Evolutionary conservation across 2,888 invertebrate species (phyloP), one percentile per base, ranked within the genome.

Genomic region (Chrysolina haemoptera): DNA sequence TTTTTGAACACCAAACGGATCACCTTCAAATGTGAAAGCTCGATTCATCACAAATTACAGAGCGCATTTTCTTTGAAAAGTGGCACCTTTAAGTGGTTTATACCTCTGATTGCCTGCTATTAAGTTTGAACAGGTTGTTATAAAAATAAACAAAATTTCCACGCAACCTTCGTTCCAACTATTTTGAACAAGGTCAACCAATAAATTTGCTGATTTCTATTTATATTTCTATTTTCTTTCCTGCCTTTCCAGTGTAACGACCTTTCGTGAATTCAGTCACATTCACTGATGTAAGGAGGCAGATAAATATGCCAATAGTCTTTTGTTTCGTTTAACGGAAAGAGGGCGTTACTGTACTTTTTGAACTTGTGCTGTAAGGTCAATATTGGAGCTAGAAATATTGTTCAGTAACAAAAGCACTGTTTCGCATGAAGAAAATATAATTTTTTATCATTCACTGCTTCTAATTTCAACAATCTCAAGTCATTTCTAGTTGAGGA

Each of bases 161-260:
- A 59, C 35, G 35, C 59, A 59, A 59, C 59, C 59, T 59, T 59
- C 59, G 59, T 59, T 35, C 22, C 35, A 59, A 59, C 59, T 59
- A 35, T 59, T 59, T 59, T 59, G 59, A 59, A 59, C 59, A 59
- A 59, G 59, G 59, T 59, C 59, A 59, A 59, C 59, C 59, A 22
- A 59, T 59, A 59, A 59, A 59, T 59, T 35, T 35, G 59, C 59
- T 59, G 59, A 35, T 35, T 22, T 59, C 59, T 59, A 59, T 59
- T 59, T 59, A 59, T 59, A 59, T 35, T 27, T 35, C 59, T 35
- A 27, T 59, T 59, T 59, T 35, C 35, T 59, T 59, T 35, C 5
- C n/a, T 27, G 59, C 59, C n/a, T 59, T 35, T 59, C 35, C 59
- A 59, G 59, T 27, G 22, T 27, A 59, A 59, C 59, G 59, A 59